Base-by-base conservation (phyloP, 2,888 invertebrate species). In the Brachyptera risi region DNA sequence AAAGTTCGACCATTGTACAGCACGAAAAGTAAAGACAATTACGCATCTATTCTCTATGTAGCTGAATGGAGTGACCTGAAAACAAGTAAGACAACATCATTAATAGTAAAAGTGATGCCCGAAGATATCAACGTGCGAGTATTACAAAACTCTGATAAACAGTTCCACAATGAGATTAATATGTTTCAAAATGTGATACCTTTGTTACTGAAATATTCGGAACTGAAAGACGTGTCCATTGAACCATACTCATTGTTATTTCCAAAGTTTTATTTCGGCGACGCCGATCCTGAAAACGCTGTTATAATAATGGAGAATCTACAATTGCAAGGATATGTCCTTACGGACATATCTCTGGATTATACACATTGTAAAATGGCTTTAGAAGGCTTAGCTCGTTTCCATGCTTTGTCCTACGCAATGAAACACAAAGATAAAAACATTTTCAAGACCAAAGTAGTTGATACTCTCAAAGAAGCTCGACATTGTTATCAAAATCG, bases 381-480 rank as follows among this genome's bases (percentile, higher is more conserved):
- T 54, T 15, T 72, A 15, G 62, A 56, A 27, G 50, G 68, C 1
- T 63, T 74, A 11, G 69, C 71, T 0, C 65, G 63, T 4, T 68
- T 72, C 24, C 74, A 74, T 62, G 70, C 73, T 17, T 65, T 69
- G 23, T 73, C 72, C 0, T 65, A 73, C 50, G 65, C 57, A 2
- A 23, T 54, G 51, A 63, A 63, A 47, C 54, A 54, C 37, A 15
- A 19, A 17, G 21, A 24, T 24, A 24, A 24, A n/a, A 11, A 23
- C 24, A n/a, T 51, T 9, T 54, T 54, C 37, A 31, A 4, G 35
- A 15, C 3, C 24, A 31, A 50, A 15, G 42, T 59, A 3, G 59
- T 54, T 13, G 51, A 27, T 3, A 21, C 26, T 4, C 19, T 59
- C 17, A 9, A n/a, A 17, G 51, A 59, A 3, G 59, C 51, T 17